Base-by-base conservation (phyloP, 2,797 vertebrate genomes). In the Sebastes trivittatus region DNA sequence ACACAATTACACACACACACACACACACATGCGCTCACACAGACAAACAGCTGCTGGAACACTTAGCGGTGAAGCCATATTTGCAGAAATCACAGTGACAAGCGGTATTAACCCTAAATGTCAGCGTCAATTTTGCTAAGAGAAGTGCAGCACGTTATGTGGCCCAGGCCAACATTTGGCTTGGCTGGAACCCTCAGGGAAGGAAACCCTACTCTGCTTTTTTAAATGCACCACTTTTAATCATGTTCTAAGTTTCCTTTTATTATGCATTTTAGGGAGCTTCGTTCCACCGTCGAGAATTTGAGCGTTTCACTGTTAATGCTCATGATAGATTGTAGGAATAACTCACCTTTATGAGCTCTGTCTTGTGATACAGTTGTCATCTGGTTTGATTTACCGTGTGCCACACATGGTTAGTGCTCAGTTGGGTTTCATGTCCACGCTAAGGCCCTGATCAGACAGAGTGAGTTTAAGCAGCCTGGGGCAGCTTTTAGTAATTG, bases 71-170 rank as follows among this genome's bases (percentile, higher is more conserved):
- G 76, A 92, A 83, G 82, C 65, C 85, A 77, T 84, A 86, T 93
- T 92, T 92, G 87, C 84, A 79, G 81, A 87, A 92, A 90, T 94
- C 88, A 90, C 88, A 90, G 84, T 83, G 89, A 93, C 90, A 88
- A 89, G 88, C 77, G 27, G 83, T 83, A 91, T 92, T 94, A 91
- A 92, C 90, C 89, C 85, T 83, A 83, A 91, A 90, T 78, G 92
- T 93, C 92, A 91, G 68, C n/a, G 66, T 92, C 82, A 84, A 88
- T 93, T 92, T 89, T 20, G 60, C 81, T 61, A 66, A 84, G 77
- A 89, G 85, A 80, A 72, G 74, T 65, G 42, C 70, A 75, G 68
- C 83, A 67, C 66, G 38, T 86, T 89, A 85, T 54, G 69, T 58
- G 59, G 74, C 49, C 36, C 13, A 0, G 5, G 92, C 87, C 87